Percentiles rank a stretch among this genome's conserved stretches.
phyloP scores from a whole-genome alignment of 2,888 invertebrate species.

The Drosophila buzzatii region DNA sequence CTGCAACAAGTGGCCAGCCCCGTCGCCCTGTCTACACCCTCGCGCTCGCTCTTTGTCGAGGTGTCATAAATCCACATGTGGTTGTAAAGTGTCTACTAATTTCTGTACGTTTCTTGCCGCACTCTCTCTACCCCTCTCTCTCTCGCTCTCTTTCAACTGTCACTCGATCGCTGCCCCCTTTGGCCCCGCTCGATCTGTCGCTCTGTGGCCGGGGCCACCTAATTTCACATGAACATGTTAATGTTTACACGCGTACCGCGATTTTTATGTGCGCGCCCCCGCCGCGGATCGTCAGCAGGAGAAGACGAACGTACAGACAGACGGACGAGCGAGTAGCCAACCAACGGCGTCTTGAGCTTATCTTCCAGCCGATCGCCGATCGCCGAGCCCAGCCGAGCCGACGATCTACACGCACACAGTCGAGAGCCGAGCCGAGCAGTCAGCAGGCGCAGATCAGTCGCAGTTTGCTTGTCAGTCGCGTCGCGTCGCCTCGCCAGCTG shows the following conservation, averaged over 20 bases:
- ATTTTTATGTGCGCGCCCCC: slow-evolving; percentile 73
- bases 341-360: slow-evolving; percentile 61
- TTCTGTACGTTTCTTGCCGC: slow-evolving; percentile 43
- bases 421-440: slow-evolving; percentile 19
- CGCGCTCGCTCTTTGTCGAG: slow-evolving; percentile 24
- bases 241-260: slow-evolving; percentile 81
- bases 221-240: slow-evolving; percentile 79
- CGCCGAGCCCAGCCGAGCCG: slow-evolving; percentile 26
- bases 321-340: slow-evolving; percentile 31
- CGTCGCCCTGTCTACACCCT: slow-evolving; percentile 2
- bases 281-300: slow-evolving; percentile 43
- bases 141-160: slow-evolving; percentile 18
- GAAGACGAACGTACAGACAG: slow-evolving; percentile 5
- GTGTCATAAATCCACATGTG: slow-evolving; percentile 81
- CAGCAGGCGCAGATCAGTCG: slow-evolving; percentile 65
- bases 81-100: slow-evolving; percentile 76
- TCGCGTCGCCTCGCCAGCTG: slow-evolving; percentile 50
- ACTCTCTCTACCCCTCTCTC: not conserved
- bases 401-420: slow-evolving; percentile 23
- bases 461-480: slow-evolving; percentile 63
- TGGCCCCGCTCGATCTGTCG: slow-evolving; percentile 29
- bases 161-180: slow-evolving; percentile 36
- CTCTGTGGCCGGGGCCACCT: slow-evolving; percentile 37
- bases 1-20: slow-evolving; percentile 71
- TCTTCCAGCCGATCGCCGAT: slow-evolving; percentile 44